Evolutionary conservation across 1,140 invertebrate species (phyloP).

Genomic region (Diabrotica virgifera): DNA sequence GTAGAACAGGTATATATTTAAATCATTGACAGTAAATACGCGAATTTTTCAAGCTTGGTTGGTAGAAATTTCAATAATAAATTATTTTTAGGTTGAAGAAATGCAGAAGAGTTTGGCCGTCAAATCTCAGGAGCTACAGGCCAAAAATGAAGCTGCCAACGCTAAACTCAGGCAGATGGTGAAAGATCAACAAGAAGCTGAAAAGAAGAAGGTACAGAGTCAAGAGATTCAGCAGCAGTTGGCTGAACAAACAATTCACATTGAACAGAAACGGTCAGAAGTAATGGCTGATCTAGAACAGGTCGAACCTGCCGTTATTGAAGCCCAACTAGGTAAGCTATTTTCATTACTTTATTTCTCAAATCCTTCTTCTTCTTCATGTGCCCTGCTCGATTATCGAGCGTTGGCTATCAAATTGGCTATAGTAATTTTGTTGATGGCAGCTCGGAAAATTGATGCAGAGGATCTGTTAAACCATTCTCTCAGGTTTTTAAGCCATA

Average conservation of each 20-base stretch:
- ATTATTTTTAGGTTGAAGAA: constrained; percentile 78
- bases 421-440: no score
- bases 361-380: no score
- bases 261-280: constrained; percentile 86
- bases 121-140: constrained; percentile 90
- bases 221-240: constrained; percentile 95
- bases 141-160: constrained; percentile 99
- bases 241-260: constrained; percentile 86
- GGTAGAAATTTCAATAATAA: neutral
- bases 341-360: constrained; percentile 20
- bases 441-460: no score
- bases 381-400: no score
- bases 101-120: constrained; percentile 98
- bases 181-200: constrained; percentile 98
- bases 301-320: constrained; percentile 97
- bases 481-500: no score
- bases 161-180: constrained; percentile 99
- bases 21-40: neutral
- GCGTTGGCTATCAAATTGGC: no score
- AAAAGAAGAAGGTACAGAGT: constrained; percentile 97
- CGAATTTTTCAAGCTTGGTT: neutral
- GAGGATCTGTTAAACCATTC: no score
- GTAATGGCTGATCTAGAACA: constrained; percentile 94
- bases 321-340: constrained; percentile 89
- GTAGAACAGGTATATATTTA: constrained; percentile 75